Evolutionary conservation across 2,888 invertebrate species (phyloP).

Genomic region (Brachynemurus nebulosus): DNA sequence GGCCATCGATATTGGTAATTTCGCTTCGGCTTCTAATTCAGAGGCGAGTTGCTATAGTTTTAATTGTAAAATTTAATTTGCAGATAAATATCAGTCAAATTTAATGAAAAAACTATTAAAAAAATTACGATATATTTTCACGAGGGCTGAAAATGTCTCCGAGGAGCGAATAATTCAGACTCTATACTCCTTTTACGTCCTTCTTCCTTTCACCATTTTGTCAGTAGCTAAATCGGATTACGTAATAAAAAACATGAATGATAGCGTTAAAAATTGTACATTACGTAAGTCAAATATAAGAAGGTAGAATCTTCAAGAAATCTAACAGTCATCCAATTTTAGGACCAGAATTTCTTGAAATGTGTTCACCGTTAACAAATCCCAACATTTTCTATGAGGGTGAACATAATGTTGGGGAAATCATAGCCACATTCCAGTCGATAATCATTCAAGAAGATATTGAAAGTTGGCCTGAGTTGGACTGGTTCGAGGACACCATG

Average conservation of each 20-base stretch:
- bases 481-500: constrained; percentile 52
- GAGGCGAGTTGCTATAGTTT: too few species aligned
- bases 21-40: too few species aligned
- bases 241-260: constrained; percentile 26
- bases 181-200: constrained; percentile 27
- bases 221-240: constrained; percentile 26
- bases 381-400: constrained; percentile 50
- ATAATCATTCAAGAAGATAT: constrained; percentile 41
- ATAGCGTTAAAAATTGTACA: constrained; percentile 26
- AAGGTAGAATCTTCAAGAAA: neutral
- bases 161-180: constrained; percentile 25
- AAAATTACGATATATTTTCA: constrained; percentile 26
- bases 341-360: constrained; percentile 34
- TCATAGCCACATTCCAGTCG: constrained; percentile 47
- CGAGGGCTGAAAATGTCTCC: constrained; percentile 22
- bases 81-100: constrained; percentile 39
- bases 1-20: constrained; percentile 33
- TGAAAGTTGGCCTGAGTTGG: constrained; percentile 55
- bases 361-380: constrained; percentile 35
- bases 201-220: constrained; percentile 31
- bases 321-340: neutral
- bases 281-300: constrained; percentile 25
- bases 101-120: constrained; percentile 31
- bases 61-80: too few species aligned
- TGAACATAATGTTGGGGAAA: constrained; percentile 38